These are phyloP conservation scores for Harpagus bidentatus DNA, from an alignment of 2,113 vertebrate species.

Conservation along the genomic window DNA sequence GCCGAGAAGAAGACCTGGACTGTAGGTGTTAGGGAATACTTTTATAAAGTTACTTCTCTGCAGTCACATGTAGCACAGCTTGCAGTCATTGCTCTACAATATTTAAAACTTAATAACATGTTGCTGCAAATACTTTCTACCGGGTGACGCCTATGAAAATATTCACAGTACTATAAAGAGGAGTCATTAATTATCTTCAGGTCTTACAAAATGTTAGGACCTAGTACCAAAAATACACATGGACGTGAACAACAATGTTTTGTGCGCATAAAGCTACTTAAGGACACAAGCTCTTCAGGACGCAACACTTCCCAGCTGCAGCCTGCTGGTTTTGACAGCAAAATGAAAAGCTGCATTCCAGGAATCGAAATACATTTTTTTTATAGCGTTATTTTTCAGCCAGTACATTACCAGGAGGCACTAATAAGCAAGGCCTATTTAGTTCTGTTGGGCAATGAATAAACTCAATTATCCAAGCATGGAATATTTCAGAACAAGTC, in stretches of 20 bases:
- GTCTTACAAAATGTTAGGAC: neutral
- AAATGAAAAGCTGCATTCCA: neutral
- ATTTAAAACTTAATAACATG: neutral
- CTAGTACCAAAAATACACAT: neutral
- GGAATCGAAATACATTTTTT: neutral
- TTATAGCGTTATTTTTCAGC: neutral
- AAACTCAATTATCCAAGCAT: neutral
- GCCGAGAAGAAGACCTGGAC: neutral
- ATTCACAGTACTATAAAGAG: neutral
- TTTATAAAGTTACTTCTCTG: neutral
- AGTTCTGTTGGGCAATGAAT: neutral
- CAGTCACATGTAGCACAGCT: neutral
- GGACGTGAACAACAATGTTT: neutral
- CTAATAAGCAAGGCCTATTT: neutral
- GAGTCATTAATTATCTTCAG: constrained; percentile 3
- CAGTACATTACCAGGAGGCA: neutral
- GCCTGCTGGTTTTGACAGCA: neutral
- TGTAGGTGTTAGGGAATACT: neutral
- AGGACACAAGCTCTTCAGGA: neutral
- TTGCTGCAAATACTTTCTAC: neutral
- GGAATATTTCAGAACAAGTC: neutral
- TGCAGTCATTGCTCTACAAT: neutral
- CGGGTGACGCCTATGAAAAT: neutral
- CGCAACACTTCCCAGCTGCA: neutral
- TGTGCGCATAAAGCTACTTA: neutral